Evolutionary conservation across 2,888 invertebrate species (phyloP), one percentile per base, ranked within the genome.

Genomic region (Himalopsyche kuldschensis): DNA sequence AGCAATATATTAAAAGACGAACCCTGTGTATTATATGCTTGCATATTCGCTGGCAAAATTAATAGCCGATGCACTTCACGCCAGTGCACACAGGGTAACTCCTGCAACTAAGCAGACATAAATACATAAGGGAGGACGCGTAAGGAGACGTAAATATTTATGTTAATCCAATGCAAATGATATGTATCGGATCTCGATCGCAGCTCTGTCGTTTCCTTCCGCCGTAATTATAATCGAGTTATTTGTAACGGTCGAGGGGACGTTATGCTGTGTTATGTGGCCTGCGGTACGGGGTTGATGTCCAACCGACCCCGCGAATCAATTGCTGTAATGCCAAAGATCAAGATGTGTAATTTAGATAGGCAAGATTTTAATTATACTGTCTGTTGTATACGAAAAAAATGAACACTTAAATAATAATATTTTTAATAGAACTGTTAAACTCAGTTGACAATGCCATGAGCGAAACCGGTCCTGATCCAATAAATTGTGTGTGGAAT

Each of bases 141-240:
- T 20, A 82, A 32, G 82, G 83, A 80, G 75, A 79, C 83, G 78
- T 77, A 82, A 79, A 85, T 86, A 85, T 85, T 86, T 86, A 86
- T 86, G 86, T 85, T 85, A 85, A 86, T 86, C 85, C 82, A 81
- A 86, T 86, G 86, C 85, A 85, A 86, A 86, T 84, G 86, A 82
- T 85, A 86, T 86, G 86, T 86, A 86, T 85, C 85, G 82, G 81
- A 69, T 20, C 83, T 75, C 75, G 85, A 86, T 84, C 85, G 82
- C 86, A 46, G 80, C 82, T 80, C 84, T 75, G 85, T 83, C 83
- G 79, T 86, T 86, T 86, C 86, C 86, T 86, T 86, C 85, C 86
- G 85, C 76, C 47, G 84, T 84, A 86, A 86, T 86, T 85, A 86
- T 86, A 85, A 86, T 80, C 83, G 85, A 82, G 84, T 85, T 82